Base-by-base conservation (phyloP, 1,140 invertebrate genomes). In the Oncopeltus fasciatus region DNA sequence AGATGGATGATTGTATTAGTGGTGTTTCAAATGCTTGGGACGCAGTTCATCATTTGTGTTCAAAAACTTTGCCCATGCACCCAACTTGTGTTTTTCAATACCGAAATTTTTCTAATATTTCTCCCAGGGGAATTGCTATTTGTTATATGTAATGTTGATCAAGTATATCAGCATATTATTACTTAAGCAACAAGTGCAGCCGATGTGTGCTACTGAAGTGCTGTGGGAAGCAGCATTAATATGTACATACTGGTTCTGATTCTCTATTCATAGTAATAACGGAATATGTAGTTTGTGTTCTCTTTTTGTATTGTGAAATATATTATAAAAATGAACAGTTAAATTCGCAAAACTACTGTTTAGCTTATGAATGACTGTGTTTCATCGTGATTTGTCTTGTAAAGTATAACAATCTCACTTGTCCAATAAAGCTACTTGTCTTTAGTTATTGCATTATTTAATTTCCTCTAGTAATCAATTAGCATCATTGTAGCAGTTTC, bases 401-500 rank as follows among this genome's bases (percentile, higher is more conserved):
- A 67, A 67, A 66, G 60, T 67, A 67, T 66, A 66, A 67, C 65
- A 65, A 63, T 67, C 66, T 65, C 66, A 67, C 61, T 65, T 67
- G 66, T 67, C 66, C 66, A 67, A 67, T 67, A 67, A 67, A 67
- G 66, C 66, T 67, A 67, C 63, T 66, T 67, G 66, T 67, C 66
- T 67, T 67, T 67, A 66, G 57, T n/a, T 38, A 46, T 20, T 29
- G 24, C 9, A 51, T 61, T 61, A 38, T 60, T 28, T 49, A 21
- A 24, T 53, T 53, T 24, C 49, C 26, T 53, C 31, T 8, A 38
- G 31, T 38, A 38, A 38, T 38, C 31, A n/a, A n/a, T n/a, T n/a
- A n/a, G n/a, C n/a, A n/a, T n/a, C n/a, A n/a, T n/a, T n/a, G n/a
- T n/a, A n/a, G n/a, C n/a, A n/a, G n/a, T n/a, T n/a, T n/a, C n/a